These are phyloP conservation scores for Pyrgilauda ruficollis DNA, from an alignment of 2,113 vertebrate species.

Conservation along the genomic window DNA sequence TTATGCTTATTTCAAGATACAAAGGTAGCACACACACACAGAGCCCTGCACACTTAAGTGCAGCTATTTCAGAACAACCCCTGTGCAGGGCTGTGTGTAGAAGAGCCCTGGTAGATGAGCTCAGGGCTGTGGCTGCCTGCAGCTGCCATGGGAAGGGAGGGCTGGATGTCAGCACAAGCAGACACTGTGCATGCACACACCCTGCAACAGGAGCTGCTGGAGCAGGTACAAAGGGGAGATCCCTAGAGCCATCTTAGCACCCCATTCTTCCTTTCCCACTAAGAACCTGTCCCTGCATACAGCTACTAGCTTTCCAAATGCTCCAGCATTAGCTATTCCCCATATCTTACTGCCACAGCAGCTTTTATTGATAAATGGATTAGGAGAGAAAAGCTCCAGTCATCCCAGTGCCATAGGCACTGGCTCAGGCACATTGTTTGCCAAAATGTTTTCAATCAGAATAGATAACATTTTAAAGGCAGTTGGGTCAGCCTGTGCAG, in stretches of 20 bases:
- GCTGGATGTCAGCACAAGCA: background rate
- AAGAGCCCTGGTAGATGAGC: background rate
- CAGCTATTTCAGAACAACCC: background rate
- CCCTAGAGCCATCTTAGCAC: background rate
- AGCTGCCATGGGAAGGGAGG: background rate
- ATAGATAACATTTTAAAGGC: background rate
- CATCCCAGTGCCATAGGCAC: background rate
- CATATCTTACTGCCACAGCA: background rate
- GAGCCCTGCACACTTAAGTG: accelerated
- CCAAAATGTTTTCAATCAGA: background rate
- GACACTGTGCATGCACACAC: background rate
- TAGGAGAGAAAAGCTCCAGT: background rate
- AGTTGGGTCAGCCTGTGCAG: background rate
- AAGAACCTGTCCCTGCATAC: background rate
- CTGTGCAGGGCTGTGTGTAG: background rate
- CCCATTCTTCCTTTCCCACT: background rate
- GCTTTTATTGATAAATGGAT: background rate
- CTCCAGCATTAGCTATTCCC: background rate
- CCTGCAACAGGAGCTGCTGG: background rate
- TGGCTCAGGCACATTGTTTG: background rate
- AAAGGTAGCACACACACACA: background rate
- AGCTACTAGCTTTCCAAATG: background rate
- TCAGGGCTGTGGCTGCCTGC: background rate
- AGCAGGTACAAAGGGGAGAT: accelerated
- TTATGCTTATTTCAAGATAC: background rate